Conservation (phyloP, 2,888 invertebrate genomes). For the Gari tellinella region DNA sequence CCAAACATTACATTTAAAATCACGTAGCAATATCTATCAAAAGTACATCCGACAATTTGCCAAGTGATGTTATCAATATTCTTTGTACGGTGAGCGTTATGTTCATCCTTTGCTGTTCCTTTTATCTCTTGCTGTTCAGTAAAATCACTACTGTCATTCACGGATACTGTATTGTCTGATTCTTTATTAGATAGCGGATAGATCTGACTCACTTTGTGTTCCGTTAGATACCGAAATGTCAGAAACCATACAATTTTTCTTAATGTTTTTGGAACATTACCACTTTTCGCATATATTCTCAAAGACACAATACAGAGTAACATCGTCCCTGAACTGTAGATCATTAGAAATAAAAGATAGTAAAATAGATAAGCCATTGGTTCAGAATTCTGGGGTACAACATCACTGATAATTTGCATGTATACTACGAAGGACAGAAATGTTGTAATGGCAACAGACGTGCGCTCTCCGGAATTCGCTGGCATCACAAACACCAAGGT, state of each 20-base stretch:
- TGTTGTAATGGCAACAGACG: conserved; percentile 44
- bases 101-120: background rate
- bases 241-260: conserved; percentile 2
- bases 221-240: background rate
- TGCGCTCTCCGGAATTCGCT: conserved; percentile 43
- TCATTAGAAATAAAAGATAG: conserved; percentile 41
- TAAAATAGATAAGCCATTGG: conserved; percentile 44
- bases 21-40: conserved; percentile 23
- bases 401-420: conserved; percentile 47
- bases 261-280: conserved; percentile 16
- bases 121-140: background rate
- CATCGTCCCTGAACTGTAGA: conserved; percentile 34
- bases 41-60: conserved; percentile 35
- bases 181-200: background rate
- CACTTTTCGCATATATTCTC: conserved; percentile 27
- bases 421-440: conserved; percentile 51
- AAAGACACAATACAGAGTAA: conserved; percentile 36
- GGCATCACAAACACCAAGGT: conserved; percentile 53
- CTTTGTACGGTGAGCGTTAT: background rate
- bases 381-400: conserved; percentile 44
- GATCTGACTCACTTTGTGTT: background rate
- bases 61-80: conserved; percentile 8
- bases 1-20: background rate
- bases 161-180: background rate
- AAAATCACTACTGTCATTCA: background rate